Percentiles rank a stretch among this genome's conserved stretches.
These are phyloP conservation scores for Uromys caudimaculatus DNA, from an alignment of 2,797 vertebrate species.

Conservation along the genomic window DNA sequence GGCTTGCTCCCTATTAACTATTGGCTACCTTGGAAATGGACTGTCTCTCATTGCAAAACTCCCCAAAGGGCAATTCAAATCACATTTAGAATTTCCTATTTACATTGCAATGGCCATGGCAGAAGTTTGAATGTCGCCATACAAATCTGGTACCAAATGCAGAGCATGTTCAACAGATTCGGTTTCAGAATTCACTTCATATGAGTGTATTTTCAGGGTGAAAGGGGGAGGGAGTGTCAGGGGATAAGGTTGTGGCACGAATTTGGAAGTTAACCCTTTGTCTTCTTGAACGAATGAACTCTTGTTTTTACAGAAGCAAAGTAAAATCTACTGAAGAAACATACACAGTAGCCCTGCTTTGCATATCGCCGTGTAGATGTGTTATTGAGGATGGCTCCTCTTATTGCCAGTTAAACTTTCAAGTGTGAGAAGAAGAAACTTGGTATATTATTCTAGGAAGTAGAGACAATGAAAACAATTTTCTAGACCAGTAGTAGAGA, in stretches of 20 bases:
- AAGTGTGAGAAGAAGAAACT: not conserved
- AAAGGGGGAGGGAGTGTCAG: not conserved
- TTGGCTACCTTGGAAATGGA: slow-evolving; percentile 75
- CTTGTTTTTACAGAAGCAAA: not conserved
- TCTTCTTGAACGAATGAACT: slow-evolving; percentile 41
- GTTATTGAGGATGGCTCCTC: not conserved
- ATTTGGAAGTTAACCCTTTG: slow-evolving; percentile 73
- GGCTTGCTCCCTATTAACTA: slow-evolving; percentile 60
- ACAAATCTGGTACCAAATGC: slow-evolving; percentile 73
- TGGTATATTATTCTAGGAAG: not conserved
- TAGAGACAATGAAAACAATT: not conserved
- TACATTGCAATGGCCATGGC: slow-evolving; percentile 80
- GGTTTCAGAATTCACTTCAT: slow-evolving; percentile 74
- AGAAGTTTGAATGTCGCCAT: slow-evolving; percentile 77
- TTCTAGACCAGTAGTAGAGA: not conserved
- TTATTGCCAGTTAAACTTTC: slow-evolving; percentile 53
- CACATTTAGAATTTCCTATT: slow-evolving; percentile 81
- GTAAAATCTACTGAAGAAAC: not conserved
- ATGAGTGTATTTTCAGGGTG: slow-evolving; percentile 68
- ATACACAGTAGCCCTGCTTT: not conserved
- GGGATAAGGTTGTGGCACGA: slow-evolving; percentile 47
- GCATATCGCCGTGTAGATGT: not conserved
- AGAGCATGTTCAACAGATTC: slow-evolving; percentile 41
- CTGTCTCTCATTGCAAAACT: slow-evolving; percentile 70
- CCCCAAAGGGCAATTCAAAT: slow-evolving; percentile 79